Evolutionary conservation across 2,888 invertebrate species (phyloP), one percentile per base, ranked within the genome.

Genomic region (Cheilosia vulpina): DNA sequence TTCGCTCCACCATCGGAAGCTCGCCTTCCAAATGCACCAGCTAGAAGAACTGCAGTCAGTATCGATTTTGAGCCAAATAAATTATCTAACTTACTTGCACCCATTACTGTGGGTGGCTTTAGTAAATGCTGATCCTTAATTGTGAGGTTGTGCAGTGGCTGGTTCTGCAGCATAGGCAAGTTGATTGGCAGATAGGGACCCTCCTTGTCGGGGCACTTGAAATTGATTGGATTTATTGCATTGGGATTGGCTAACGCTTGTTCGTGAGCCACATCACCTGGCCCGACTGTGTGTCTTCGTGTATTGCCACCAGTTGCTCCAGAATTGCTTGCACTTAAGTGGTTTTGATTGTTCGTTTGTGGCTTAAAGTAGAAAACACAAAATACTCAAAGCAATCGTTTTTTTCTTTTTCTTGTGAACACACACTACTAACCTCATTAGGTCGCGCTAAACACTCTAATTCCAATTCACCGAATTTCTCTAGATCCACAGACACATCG

Each of bases 1-100:
- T 98, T 98, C 71, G 98, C 98, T 75, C 98, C 98, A 88, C 98
- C 98, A 93, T 98, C 98, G 50, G 98, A 98, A 66, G 98, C 98
- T 88, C 98, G 95, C 50, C 98, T 94, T 6, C 97, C 97, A 93
- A 97, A 97, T 63, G 96, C 95, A 53, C 96, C 96, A 88, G 95
- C 96, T 95, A 19, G 2, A 75, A 87, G 52, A 75, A 50, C 17
- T 4, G 7, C 5, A 19, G 13, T 53, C 5, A 15, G 53, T 41
- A 19, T 4, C 15, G 31, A 50, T 27, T 15, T 11, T 24, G 45
- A 57, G 21, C 31, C 2, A 43, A 13, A 13, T 6, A 27, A 52
- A 27, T 24, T 17, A 68, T 27, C 11, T 4, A 15, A 93, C 94
- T 93, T 90, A 96, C 96, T 95, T 87, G 96, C 96, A 90, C 96